Conservation (phyloP, 2,888 invertebrate genomes). For the Drosophila acutilabella region DNA sequence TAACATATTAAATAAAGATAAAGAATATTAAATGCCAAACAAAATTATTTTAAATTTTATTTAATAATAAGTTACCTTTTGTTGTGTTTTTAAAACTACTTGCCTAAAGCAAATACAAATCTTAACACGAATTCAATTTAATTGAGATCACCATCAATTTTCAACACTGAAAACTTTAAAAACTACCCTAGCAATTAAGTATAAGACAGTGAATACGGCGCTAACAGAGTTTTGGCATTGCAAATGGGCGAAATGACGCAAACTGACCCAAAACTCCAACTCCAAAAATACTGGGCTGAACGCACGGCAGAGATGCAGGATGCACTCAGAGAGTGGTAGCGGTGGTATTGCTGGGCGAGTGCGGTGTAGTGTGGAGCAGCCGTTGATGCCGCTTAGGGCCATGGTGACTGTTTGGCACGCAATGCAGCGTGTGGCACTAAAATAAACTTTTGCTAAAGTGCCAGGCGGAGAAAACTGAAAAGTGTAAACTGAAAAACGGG, state of each 20-base stretch:
- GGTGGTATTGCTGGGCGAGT: conserved; percentile 2
- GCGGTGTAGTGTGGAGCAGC: conserved; percentile 1
- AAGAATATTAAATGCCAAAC: no score
- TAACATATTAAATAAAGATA: no score
- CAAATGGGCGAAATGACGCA: conserved; percentile 38
- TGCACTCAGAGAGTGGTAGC: conserved; percentile 29
- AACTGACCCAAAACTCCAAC: conserved; percentile 56
- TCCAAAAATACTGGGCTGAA: conserved; percentile 34
- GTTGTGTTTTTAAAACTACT: no score
- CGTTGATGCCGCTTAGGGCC: conserved; percentile 20
- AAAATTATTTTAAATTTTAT: no score
- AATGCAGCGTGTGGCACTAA: conserved; percentile 65
- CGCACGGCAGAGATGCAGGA: conserved; percentile 24
- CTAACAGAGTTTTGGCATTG: conserved; percentile 34
- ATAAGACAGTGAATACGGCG: conserved; percentile 26
- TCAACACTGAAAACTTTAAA: conserved; percentile 17
- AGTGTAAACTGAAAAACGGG: conserved; percentile 30
- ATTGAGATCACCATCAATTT: no score
- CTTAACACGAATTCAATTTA: no score
- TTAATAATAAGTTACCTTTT: no score
- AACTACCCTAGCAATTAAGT: conserved; percentile 30
- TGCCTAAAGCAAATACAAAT: no score
- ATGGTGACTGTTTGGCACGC: conserved; percentile 63
- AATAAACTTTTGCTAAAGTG: conserved; percentile 66
- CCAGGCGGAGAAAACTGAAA: conserved; percentile 22